These are phyloP conservation scores for Thunnus maccoyii DNA, from an alignment of 2,113 vertebrate genomes.

Conservation along the genomic window DNA sequence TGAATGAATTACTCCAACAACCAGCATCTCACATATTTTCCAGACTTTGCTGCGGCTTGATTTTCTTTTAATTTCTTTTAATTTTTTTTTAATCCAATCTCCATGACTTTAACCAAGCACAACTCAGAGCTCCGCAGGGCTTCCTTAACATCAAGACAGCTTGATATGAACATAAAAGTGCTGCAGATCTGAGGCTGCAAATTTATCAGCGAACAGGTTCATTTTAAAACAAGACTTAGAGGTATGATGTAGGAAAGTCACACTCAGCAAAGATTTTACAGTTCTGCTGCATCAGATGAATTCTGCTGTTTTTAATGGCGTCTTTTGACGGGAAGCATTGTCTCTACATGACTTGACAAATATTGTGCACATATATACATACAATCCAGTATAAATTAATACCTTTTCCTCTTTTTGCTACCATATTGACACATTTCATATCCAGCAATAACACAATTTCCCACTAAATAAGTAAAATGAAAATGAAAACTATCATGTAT, in stretches of 20 bases:
- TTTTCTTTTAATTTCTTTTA: no score
- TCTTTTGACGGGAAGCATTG: not conserved
- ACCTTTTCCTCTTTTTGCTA: no score
- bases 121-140: not conserved
- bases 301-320: no score
- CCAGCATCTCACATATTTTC: no score
- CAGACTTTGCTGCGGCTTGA: no score
- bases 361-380: no score
- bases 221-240: slow-evolving; percentile 1
- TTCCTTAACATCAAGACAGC: slow-evolving; percentile 8
- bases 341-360: no score
- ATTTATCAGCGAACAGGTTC: not conserved
- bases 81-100: no score
- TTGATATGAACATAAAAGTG: slow-evolving; percentile 26
- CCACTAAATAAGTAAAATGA: not conserved
- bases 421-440: slow-evolving; percentile 7
- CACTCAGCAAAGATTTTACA: slow-evolving; percentile 3
- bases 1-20: no score
- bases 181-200: slow-evolving; percentile 25
- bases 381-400: no score
- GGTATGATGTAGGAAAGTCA: not conserved
- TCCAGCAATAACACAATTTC: not conserved
- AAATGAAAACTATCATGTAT: not conserved
- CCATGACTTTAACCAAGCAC: not conserved
- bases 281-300: not conserved